Conservation (phyloP, 2,888 invertebrate species). For the Pandemis heparana region DNA sequence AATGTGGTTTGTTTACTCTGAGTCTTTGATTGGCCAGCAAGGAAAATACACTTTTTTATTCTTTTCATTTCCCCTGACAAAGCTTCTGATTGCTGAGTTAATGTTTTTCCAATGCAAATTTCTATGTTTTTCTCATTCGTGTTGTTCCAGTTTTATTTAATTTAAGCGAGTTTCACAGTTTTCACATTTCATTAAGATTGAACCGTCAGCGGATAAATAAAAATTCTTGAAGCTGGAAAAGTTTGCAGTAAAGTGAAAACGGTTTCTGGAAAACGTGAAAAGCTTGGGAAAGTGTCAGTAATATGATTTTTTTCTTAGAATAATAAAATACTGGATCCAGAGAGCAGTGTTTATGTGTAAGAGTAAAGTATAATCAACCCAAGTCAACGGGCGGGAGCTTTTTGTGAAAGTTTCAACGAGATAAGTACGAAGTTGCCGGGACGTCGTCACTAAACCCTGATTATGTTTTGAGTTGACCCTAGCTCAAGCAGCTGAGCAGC, state of each 20-base stretch:
- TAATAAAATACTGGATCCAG: not conserved
- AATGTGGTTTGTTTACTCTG: not conserved
- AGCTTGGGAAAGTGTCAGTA: not conserved
- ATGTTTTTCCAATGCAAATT: slow-evolving; percentile 10
- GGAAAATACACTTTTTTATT: slow-evolving; percentile 1
- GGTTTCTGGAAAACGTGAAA: not conserved
- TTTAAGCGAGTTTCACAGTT: slow-evolving; percentile 5
- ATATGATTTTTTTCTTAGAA: slow-evolving; percentile 1
- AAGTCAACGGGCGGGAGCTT: not conserved
- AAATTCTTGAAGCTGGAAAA: not conserved
- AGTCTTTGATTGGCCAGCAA: not conserved
- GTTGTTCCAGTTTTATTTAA: slow-evolving; percentile 3
- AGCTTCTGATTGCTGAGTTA: not conserved
- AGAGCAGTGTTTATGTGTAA: slow-evolving; percentile 9
- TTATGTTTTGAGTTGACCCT: slow-evolving; percentile 31
- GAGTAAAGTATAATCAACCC: slow-evolving; percentile 18
- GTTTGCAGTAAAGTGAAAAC: not conserved
- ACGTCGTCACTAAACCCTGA: slow-evolving; percentile 30
- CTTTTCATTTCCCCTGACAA: not conserved
- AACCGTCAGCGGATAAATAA: not conserved
- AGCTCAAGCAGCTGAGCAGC: slow-evolving; percentile 14
- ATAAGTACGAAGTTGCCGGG: slow-evolving; percentile 41
- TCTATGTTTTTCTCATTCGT: slow-evolving; percentile 7
- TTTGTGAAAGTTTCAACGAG: slow-evolving; percentile 39
- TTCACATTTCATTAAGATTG: slow-evolving; percentile 1